A percentile compares a stretch with the other conserved stretches of the same genome.
Evolutionary conservation across 2,888 invertebrate species (phyloP).

Genomic region (Diploptera punctata): DNA sequence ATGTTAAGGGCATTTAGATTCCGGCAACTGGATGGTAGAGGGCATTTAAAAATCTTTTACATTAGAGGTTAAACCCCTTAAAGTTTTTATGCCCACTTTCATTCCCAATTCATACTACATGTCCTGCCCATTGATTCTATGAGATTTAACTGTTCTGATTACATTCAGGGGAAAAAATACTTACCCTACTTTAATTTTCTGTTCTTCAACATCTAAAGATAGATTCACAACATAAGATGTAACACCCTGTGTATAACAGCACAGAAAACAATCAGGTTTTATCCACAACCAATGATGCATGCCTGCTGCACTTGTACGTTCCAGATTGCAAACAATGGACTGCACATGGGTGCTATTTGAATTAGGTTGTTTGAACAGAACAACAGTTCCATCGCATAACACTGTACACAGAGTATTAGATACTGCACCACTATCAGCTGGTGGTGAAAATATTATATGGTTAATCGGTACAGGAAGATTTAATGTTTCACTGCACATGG

Average conservation of each 20-base stretch:
- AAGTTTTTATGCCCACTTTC: no score
- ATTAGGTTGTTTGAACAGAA: neutral
- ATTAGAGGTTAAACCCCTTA: no score
- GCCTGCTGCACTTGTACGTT: neutral
- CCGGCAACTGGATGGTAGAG: no score
- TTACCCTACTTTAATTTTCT: slow-evolving; percentile 47
- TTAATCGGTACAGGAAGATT: slow-evolving; percentile 63
- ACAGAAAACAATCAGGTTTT: slow-evolving; percentile 56
- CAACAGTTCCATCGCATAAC: slow-evolving; percentile 54
- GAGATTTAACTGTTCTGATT: no score
- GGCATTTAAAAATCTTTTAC: no score
- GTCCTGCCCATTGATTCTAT: no score
- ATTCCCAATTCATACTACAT: no score
- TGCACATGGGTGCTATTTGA: neutral
- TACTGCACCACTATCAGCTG: neutral
- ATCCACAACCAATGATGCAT: slow-evolving; percentile 65
- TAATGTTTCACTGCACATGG: slow-evolving; percentile 72
- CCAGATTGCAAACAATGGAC: neutral
- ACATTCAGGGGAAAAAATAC: no score
- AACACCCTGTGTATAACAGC: slow-evolving; percentile 48
- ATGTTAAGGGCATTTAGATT: no score
- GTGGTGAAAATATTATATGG: slow-evolving; percentile 64
- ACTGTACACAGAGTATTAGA: slow-evolving; percentile 52
- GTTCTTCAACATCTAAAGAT: neutral
- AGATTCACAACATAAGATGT: slow-evolving; percentile 44